Base-by-base conservation (phyloP, 2,888 invertebrate species). In the Heliconius hortense region DNA sequence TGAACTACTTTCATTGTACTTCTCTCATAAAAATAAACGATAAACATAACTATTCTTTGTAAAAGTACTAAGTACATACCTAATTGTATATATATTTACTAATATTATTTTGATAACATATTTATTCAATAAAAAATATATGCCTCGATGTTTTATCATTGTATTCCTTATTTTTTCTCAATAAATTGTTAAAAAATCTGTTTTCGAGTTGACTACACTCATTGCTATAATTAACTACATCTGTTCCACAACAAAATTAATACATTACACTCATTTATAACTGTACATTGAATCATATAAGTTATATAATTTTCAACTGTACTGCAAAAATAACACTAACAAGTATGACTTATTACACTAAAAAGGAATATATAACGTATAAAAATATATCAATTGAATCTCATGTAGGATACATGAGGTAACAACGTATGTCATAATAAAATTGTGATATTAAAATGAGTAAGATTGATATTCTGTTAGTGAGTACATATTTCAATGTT, bases 1-100 rank as follows among this genome's bases (percentile, higher is more conserved):
- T 24, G 18, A 72, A 24, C 76, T 76, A 76, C 53, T 64, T 69
- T 75, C 63, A 76, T 78, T 78, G 76, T 76, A 78, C 76, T 74
- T 56, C 60, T 76, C 53, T 66, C 53, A 71, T 43, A 70, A 63
- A 75, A 73, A 76, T 60, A 56, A 70, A 28, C 28, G 68, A 18
- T 64, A 56, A 73, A 73, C 64, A 76, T 64, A 74, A 78, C 64
- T 69, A 69, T 69, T 69, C 56, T 75, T 73, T 74, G 59, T 69
- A 69, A 73, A 74, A 62, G 43, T 70, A 76, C 59, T 78, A 78
- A 76, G 71, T 76, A 73, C 74, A 48, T 72, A 64, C 24, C 13
- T 69, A 53, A 28, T n/a, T 60, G 39, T 67, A 59, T 59, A 68
- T 68, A 56, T 59, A 60, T 68, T 70, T 74, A 26, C 63, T 59